A percentile compares a stretch with the other conserved stretches of the same genome.
Conservation (phyloP, 2,888 invertebrate species). For the Drosophila percnosoma region DNA sequence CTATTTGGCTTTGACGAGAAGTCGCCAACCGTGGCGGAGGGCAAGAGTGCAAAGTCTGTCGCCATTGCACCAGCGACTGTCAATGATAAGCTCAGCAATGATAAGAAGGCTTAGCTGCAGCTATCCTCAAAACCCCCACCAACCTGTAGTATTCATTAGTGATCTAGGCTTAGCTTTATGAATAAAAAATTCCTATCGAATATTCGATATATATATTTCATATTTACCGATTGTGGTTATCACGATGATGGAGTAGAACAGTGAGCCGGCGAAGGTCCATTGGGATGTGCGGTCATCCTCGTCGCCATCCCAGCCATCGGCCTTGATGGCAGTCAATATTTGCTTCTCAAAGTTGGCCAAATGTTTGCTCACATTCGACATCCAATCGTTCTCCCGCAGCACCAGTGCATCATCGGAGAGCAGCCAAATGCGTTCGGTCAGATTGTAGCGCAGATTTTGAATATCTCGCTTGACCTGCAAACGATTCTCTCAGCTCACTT, state of each 20-base stretch:
- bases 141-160: slow-evolving; percentile 27
- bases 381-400: slow-evolving; percentile 92
- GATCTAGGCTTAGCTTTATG: slow-evolving; percentile 41
- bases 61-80: slow-evolving; percentile 43
- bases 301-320: slow-evolving; percentile 95
- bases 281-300: slow-evolving; percentile 88
- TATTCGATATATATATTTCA: slow-evolving; percentile 87
- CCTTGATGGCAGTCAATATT: slow-evolving; percentile 93
- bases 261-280: slow-evolving; percentile 95
- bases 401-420: slow-evolving; percentile 86
- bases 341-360: slow-evolving; percentile 89
- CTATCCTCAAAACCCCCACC: neutral
- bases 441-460: slow-evolving; percentile 89
- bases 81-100: slow-evolving; percentile 66
- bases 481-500: neutral
- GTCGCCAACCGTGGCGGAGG: slow-evolving; percentile 54
- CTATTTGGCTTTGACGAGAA: slow-evolving; percentile 72
- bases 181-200: slow-evolving; percentile 89
- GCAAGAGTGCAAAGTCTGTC: slow-evolving; percentile 70
- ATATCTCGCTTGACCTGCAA: slow-evolving; percentile 91
- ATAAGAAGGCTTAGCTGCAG: slow-evolving; percentile 57
- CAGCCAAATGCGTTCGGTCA: slow-evolving; percentile 92
- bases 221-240: slow-evolving; percentile 97
- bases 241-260: slow-evolving; percentile 97
- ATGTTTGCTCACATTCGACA: slow-evolving; percentile 88